These are phyloP conservation scores for Dendrolimus punctatus DNA, from an alignment of 1,140 invertebrate genomes.

Conservation along the genomic window DNA sequence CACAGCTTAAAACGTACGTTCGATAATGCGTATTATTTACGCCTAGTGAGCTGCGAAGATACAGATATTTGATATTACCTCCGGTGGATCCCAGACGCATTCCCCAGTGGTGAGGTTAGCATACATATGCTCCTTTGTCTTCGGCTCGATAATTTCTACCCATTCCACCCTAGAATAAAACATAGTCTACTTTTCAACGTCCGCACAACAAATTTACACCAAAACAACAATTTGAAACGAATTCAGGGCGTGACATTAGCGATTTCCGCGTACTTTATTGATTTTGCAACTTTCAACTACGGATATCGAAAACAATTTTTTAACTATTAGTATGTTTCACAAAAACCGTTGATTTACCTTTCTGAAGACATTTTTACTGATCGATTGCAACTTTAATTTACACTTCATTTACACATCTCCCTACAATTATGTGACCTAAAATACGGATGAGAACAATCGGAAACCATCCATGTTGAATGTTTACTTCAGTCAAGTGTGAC, in stretches of 20 bases:
- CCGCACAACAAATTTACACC: slow-evolving; percentile 23
- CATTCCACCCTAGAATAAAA: slow-evolving; percentile 89
- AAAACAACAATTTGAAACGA: slow-evolving; percentile 40
- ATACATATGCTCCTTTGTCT: slow-evolving; percentile 98
- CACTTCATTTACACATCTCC: slow-evolving; percentile 42
- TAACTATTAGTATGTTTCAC: slow-evolving; percentile 20
- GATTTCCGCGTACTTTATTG: slow-evolving; percentile 70
- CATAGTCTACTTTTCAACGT: slow-evolving; percentile 36
- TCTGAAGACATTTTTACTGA: slow-evolving; percentile 57
- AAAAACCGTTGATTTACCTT: slow-evolving; percentile 41
- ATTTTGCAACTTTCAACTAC: slow-evolving; percentile 66
- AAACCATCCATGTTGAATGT: slow-evolving; percentile 68
- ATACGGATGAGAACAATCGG: slow-evolving; percentile 40
- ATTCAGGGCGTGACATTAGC: slow-evolving; percentile 68
- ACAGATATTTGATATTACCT: slow-evolving; percentile 50
- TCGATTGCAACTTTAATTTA: slow-evolving; percentile 19
- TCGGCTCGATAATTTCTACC: slow-evolving; percentile 99
- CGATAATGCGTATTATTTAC: no score
- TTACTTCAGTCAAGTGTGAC: slow-evolving; percentile 42
- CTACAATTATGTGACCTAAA: slow-evolving; percentile 53
- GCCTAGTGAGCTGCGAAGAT: no score
- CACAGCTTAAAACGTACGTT: no score
- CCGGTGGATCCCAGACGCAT: slow-evolving; percentile 97
- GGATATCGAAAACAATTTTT: slow-evolving; percentile 46
- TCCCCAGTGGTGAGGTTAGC: slow-evolving; percentile 98